phyloP scores from a whole-genome alignment of 2,113 vertebrate genomes.

The Rhinolophus sinicus region DNA sequence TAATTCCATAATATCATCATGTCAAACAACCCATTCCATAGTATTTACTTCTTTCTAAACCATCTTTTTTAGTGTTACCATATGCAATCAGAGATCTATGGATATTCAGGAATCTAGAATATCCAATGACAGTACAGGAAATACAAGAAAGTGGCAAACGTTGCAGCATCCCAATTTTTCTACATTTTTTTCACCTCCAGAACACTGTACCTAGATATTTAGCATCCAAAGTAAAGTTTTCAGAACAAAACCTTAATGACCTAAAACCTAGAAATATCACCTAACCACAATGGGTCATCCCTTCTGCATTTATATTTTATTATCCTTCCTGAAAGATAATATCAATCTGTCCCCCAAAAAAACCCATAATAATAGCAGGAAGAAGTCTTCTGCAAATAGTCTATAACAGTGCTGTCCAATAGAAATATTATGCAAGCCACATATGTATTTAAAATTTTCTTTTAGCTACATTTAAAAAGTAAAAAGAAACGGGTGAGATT shows the following conservation, averaged over 20 bases:
- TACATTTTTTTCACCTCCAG: neutral
- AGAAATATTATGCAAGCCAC: neutral
- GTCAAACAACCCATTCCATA: neutral
- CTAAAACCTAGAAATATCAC: constrained; percentile 9
- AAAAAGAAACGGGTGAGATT: neutral
- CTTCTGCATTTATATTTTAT: neutral
- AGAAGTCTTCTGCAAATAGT: neutral
- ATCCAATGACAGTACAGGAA: neutral
- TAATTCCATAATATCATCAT: neutral
- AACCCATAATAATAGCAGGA: neutral
- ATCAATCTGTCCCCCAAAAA: neutral
- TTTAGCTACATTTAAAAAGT: neutral
- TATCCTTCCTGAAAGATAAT: neutral
- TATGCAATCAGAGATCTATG: neutral
- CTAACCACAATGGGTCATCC: neutral
- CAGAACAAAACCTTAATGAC: constrained; percentile 17
- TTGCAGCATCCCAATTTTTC: neutral
- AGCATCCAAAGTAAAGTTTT: constrained; percentile 52
- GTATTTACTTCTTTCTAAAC: neutral
- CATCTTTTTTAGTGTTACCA: neutral
- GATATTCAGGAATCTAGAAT: neutral
- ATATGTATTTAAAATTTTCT: neutral
- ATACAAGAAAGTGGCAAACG: neutral
- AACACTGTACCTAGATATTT: neutral
- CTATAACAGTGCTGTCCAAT: neutral